Conservation (phyloP, 2,113 vertebrate species). For the Carlito syrichta region DNA sequence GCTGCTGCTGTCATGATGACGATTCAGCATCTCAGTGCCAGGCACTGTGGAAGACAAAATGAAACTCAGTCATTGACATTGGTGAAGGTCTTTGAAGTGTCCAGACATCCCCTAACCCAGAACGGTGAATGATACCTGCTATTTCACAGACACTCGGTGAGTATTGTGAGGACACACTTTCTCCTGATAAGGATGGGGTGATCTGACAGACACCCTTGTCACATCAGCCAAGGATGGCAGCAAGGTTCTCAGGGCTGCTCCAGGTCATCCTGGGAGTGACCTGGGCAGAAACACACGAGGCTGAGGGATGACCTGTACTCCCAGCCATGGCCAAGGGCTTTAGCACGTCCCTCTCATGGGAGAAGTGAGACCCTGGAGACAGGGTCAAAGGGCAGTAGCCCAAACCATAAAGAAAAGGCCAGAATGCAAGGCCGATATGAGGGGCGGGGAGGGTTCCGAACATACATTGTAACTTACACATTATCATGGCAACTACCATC, state of each 20-base stretch:
- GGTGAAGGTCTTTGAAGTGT: rapidly evolving
- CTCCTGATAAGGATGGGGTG: rapidly evolving
- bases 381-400: background rate
- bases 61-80: too few species aligned
- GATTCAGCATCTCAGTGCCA: rapidly evolving
- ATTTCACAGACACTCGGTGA: rapidly evolving
- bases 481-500: too few species aligned
- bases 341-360: rapidly evolving
- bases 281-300: background rate
- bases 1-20: too few species aligned
- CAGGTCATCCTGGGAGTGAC: background rate
- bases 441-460: rapidly evolving
- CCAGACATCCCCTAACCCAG: too few species aligned
- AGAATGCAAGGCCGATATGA: background rate
- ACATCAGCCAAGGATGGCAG: too few species aligned
- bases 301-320: background rate
- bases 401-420: background rate
- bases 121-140: rapidly evolving
- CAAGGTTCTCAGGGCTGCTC: background rate
- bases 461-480: too few species aligned
- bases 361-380: too few species aligned
- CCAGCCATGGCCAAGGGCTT: background rate
- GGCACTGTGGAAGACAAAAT: rapidly evolving
- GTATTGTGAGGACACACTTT: rapidly evolving
- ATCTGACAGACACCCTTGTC: background rate